Percentiles rank a stretch among this genome's conserved stretches.
Evolutionary conservation across 2,797 vertebrate genomes (phyloP).

Genomic region (Diglossa cyanea): DNA sequence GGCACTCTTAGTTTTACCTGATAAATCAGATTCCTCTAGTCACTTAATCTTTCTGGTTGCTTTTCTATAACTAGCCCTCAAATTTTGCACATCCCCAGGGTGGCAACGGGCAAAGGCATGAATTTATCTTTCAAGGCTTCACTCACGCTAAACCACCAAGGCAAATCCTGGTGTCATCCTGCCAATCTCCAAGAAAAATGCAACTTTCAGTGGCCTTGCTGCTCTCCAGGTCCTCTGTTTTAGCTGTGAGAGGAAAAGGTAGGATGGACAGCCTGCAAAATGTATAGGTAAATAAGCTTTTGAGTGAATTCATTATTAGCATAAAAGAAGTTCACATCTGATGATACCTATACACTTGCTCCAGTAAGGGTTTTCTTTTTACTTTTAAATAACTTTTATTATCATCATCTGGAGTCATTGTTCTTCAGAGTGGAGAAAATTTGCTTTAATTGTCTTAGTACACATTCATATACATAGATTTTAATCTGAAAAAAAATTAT

Average conservation of each 20-base stretch:
- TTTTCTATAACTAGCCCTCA: background rate
- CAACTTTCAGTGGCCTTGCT: accelerated
- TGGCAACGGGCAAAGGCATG: background rate
- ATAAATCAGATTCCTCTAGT: background rate
- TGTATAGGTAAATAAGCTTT: background rate
- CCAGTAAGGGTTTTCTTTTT: background rate
- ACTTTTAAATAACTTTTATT: background rate
- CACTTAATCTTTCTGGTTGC: background rate
- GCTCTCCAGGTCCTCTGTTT: background rate
- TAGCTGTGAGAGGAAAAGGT: background rate
- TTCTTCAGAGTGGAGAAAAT: background rate
- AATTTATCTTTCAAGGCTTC: background rate
- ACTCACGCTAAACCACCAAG: background rate
- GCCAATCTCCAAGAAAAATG: background rate
- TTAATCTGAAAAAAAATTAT: background rate
- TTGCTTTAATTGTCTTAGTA: background rate
- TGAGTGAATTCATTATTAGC: background rate
- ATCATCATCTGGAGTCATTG: background rate
- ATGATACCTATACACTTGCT: background rate
- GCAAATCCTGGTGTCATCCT: background rate
- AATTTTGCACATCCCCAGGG: background rate
- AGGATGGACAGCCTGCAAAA: background rate
- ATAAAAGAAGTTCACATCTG: background rate
- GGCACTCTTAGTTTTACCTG: background rate
- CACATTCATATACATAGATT: background rate